Conservation (phyloP, 2,113 vertebrate species). For the Hemibagrus wyckioides region DNA sequence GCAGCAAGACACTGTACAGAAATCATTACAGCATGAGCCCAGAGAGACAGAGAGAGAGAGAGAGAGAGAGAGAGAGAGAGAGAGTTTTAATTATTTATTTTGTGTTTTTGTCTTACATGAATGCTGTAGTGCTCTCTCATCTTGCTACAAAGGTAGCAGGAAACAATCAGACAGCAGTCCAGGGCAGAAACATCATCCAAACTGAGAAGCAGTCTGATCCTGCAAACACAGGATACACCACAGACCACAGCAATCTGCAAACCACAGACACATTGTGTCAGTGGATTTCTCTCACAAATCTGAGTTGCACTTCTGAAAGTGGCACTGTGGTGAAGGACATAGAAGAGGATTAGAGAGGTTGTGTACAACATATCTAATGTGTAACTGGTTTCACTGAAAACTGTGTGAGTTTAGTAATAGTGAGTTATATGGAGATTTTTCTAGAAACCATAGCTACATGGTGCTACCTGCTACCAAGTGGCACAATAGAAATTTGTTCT, state of each 20-base stretch:
- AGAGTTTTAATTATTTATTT: too few species aligned
- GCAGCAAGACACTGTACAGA: constrained; percentile 61
- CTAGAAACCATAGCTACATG: neutral
- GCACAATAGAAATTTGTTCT: neutral
- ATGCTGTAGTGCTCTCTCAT: constrained; percentile 65
- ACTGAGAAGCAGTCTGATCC: constrained; percentile 62
- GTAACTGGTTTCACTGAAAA: too few species aligned
- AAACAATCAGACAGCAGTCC: constrained; percentile 65
- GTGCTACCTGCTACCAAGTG: neutral
- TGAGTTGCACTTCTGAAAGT: neutral
- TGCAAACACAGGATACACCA: constrained; percentile 74
- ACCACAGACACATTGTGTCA: neutral
- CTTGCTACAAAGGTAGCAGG: constrained; percentile 61
- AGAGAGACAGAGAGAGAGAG: constrained; percentile 44
- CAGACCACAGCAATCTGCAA: constrained; percentile 63
- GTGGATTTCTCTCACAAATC: neutral
- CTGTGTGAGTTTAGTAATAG: neutral
- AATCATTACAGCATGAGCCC: constrained; percentile 73
- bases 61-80: too few species aligned
- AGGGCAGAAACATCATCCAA: constrained; percentile 68
- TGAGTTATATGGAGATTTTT: neutral
- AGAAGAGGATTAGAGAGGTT: neutral
- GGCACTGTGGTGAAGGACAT: neutral
- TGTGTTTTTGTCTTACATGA: constrained; percentile 58
- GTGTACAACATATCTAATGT: too few species aligned